Conservation (phyloP, 1,140 invertebrate genomes). For the Bombus confusus region DNA sequence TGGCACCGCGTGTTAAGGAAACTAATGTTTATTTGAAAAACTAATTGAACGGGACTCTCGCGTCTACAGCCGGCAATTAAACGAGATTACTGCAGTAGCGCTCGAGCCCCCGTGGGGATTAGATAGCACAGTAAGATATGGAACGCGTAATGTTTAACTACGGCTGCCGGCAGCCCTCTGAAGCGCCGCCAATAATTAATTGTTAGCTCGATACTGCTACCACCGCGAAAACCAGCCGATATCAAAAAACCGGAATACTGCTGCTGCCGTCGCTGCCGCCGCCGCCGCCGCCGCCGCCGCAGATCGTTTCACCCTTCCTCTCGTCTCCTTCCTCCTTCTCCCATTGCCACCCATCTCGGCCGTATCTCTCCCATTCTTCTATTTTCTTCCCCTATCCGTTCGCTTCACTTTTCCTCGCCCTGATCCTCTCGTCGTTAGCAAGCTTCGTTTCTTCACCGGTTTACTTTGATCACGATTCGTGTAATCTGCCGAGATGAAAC, state of each 20-base stretch:
- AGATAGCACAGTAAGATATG: conserved; percentile 82
- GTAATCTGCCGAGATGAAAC: conserved; percentile 53
- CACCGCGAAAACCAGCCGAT: conserved; percentile 65
- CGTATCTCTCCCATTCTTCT: not conserved
- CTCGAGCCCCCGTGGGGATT: conserved; percentile 79
- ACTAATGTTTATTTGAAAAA: conserved; percentile 84
- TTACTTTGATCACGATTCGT: conserved; percentile 58
- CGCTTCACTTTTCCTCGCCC: not conserved
- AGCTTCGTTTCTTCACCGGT: conserved; percentile 52
- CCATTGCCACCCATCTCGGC: not conserved
- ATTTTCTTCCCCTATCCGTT: not conserved
- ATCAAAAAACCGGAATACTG: conserved; percentile 75
- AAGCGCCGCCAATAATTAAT: conserved; percentile 81
- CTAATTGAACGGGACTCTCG: conserved; percentile 83
- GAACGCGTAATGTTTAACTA: conserved; percentile 82
- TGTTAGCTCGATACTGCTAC: conserved; percentile 77
- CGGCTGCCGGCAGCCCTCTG: conserved; percentile 71
- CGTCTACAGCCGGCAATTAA: conserved; percentile 83
- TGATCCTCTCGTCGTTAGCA: conserved; percentile 28
- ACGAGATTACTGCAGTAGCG: conserved; percentile 82
- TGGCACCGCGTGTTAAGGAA: conserved; percentile 82
- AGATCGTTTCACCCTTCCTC: conserved; percentile 37
- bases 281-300: not conserved
- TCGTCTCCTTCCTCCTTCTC: conserved; percentile 2
- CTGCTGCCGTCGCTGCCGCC: conserved; percentile 31